Base-by-base conservation (phyloP, 2,797 vertebrate genomes). In the Acipenser oxyrinchus region DNA sequence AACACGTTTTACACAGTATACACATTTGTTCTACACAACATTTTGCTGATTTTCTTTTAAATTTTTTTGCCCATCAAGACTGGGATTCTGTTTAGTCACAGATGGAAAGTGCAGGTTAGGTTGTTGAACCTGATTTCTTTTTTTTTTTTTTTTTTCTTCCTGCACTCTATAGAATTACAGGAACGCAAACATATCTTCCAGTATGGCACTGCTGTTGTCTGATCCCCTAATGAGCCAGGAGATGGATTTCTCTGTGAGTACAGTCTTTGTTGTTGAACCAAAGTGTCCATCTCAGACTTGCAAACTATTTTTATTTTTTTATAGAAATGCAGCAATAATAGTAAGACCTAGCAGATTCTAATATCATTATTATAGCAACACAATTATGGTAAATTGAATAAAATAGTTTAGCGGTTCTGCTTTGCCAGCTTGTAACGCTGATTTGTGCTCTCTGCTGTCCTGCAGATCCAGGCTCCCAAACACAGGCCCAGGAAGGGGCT, bases 151-250 rank as follows among this genome's bases (percentile, higher is more conserved):
- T n/a, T 66, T 64, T 60, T 66, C 52, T 49, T 53, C 50, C 6
- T 62, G 23, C 61, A 8, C 48, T 11, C 51, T 65, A 6, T 49
- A 79, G 76, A 76, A 74, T 48, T 59, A 50, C 18, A 10, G 10
- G 49, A 51, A 64, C 51, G 63, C 68, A 51, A 69, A 69, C 48
- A 64, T 78, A 64, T 77, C 74, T 23, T 87, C 75, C 18, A 83
- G 70, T 61, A 80, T 76, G 73, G 73, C 75, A 50, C 63, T 74
- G 50, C 70, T 83, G 48, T 68, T 81, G 13, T 78, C 76, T 66
- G 78, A 79, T 57, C 73, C 72, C 10, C 73, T 83, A 23, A 67
- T 81, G 71, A 77, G 70, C 63, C 78, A 81, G 68, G 76, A 77
- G 15, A 67, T 80, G 64, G 73, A 73, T 65, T 53, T 78, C 67